Base-by-base conservation (phyloP, 35 echinoderm and acorn worm species). In the Holothuria glaberrima region DNA sequence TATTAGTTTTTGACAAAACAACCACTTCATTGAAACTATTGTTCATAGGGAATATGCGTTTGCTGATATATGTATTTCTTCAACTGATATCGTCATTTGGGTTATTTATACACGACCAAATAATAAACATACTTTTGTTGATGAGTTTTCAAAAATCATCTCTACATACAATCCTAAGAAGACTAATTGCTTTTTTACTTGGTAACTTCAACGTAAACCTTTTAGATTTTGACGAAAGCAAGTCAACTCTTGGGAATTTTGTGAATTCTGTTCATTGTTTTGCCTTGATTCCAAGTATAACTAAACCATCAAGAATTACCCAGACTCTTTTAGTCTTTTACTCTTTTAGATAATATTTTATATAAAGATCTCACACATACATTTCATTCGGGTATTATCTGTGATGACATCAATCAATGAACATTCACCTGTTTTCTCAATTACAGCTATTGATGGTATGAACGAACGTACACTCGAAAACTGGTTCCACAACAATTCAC, bases 91-190 rank as follows among this genome's bases (percentile, higher is more conserved):
- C 16, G 63, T 66, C 4, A 66, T 66, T 24, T 4, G 63, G 16
- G 63, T 66, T 66, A 66, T 66, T 6, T 66, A 66, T 66, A 66
- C 4, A 66, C 63, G 4, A 66, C 63, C 63, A 66, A 66, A 30
- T 66, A 66, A 66, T 16, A 16, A 24, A 24, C 63, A 66, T 24
- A 30, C 28, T 66, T 66, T 22, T 16, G 28, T 6, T 66, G 63
- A 66, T 22, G 63, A 66, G 63, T 66, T 66, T 16, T 22, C 28
- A 24, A 22, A 16, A 66, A 4, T 66, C 28, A 66, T 66, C 16
- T 24, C 63, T 24, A 24, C 63, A 16, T 66, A 24, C 21, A 66
- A 24, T 66, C 21, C 28, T 66, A 66, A 30, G 63, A 66, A 66
- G 4, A 66, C 21, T 24, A 66, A 66, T 66, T 66, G 63, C 28